Evolutionary conservation across 2,888 invertebrate species (phyloP).

Genomic region (Toxonevra muliebris): DNA sequence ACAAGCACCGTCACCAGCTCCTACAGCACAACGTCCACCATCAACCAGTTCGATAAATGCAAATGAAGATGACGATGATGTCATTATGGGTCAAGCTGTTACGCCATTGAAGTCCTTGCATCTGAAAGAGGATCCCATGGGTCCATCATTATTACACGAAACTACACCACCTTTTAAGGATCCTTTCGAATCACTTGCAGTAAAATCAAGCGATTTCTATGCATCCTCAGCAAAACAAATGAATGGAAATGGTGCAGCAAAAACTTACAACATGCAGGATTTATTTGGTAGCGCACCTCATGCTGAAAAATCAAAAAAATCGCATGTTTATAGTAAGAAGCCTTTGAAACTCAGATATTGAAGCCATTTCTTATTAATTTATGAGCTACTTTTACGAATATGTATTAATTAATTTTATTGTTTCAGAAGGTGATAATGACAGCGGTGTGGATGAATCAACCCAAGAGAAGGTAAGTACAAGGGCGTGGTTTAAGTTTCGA

Average conservation of each 20-base stretch:
- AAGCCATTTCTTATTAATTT: constrained; percentile 29
- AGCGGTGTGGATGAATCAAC: constrained; percentile 84
- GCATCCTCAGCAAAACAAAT: background rate
- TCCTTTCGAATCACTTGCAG: constrained; percentile 24
- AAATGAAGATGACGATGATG: constrained; percentile 64
- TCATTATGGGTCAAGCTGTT: constrained; percentile 61
- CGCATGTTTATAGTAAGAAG: constrained; percentile 45
- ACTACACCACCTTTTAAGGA: constrained; percentile 47
- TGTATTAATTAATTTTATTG: constrained; percentile 49
- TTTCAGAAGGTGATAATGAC: constrained; percentile 83
- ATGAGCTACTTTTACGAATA: constrained; percentile 10
- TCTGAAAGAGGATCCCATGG: constrained; percentile 52
- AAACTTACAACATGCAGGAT: constrained; percentile 22
- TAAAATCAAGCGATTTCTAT: constrained; percentile 32
- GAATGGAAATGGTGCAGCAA: constrained; percentile 31
- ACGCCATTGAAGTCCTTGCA: constrained; percentile 57
- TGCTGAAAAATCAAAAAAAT: constrained; percentile 29
- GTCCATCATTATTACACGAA: constrained; percentile 52
- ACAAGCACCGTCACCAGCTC: constrained; percentile 39
- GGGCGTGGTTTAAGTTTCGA: background rate
- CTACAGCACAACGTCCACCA: constrained; percentile 34
- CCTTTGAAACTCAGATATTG: constrained; percentile 16
- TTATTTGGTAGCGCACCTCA: background rate
- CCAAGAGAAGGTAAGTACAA: constrained; percentile 77
- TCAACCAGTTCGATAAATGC: constrained; percentile 44